Evolutionary conservation across 92 coral and sea anemone species (phyloP), one percentile per base, ranked within the genome.

Genomic region (Zoanthus sansibaricus): DNA sequence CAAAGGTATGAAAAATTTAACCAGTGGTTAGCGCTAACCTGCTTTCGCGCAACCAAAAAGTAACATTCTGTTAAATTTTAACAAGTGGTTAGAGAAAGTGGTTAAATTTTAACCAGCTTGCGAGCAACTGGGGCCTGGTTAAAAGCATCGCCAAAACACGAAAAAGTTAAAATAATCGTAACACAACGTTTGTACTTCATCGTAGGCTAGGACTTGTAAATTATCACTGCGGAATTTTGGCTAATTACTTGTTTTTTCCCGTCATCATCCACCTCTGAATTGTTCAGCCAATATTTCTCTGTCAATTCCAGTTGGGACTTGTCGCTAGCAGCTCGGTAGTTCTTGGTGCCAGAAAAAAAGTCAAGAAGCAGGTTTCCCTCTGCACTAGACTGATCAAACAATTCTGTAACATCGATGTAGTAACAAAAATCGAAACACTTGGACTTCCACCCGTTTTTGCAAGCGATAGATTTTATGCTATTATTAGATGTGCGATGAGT

Each of bases 171-270:
- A 37, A 37, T 37, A 37, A 37, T 37, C 2, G 42, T 25, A 25
- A 25, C 25, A 25, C 25, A 25, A 25, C 25, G 0, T 37, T 37
- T 37, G 42, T 37, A 4, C 4, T 37, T 37, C 3, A 37, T 54
- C 59, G 59, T 14, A 54, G 59, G 7, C 70, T 64, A 64, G 21
- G 70, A 64, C 46, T 48, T 45, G 18, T 20, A 76, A 76, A 76
- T 7, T 5, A 48, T 21, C 8, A 48, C 59, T 9, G 82, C 66
- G 32, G 13, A 42, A 17, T 3, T 44, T 7, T 56, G 13, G 9
- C 82, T 33, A 48, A 12, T 17, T 20, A 76, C 13, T n/a, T 44
- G 21, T 20, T 31, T 49, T 76, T 44, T 76, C 82, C 82, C 59
- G 37, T 49, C 32, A 42, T 33, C 46, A 13, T 25, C 75, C 8